Percentiles rank a stretch among this genome's conserved stretches.
Conservation (phyloP, 2,797 vertebrate genomes). For the Gymnocypris eckloni region DNA sequence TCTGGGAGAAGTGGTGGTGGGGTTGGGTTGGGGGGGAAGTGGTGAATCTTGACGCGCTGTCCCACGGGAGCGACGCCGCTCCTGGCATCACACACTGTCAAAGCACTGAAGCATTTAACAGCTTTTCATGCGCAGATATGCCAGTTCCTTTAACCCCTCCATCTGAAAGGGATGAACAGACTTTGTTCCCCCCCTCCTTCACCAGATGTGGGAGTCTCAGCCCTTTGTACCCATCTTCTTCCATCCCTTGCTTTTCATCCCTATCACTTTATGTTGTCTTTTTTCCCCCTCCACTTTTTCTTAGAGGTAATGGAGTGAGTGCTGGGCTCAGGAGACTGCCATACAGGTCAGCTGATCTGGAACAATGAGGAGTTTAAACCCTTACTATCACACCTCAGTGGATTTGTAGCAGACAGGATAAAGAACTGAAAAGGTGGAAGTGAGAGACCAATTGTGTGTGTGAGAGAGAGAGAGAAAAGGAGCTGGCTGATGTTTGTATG, state of each 20-base stretch:
- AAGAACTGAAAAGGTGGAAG: constrained; percentile 50
- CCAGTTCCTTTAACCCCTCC: constrained; percentile 78
- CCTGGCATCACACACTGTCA: constrained; percentile 83
- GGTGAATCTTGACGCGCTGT: constrained; percentile 39
- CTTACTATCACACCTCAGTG: constrained; percentile 73
- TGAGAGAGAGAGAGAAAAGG: not conserved
- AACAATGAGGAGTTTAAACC: constrained; percentile 75
- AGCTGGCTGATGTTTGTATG: constrained; percentile 12
- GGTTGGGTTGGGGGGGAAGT: not conserved
- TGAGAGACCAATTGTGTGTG: constrained; percentile 41
- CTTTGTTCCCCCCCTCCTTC: constrained; percentile 69
- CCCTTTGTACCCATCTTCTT: constrained; percentile 53
- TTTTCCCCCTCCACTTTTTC: constrained; percentile 64
- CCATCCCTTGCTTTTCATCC: constrained; percentile 49
- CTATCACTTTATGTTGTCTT: constrained; percentile 55
- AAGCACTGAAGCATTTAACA: constrained; percentile 86
- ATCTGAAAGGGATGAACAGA: constrained; percentile 77
- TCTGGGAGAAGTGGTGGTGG: constrained; percentile 38
- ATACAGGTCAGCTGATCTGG: constrained; percentile 73
- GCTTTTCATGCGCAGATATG: constrained; percentile 76
- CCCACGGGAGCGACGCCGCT: constrained; percentile 71
- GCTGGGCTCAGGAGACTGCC: constrained; percentile 61
- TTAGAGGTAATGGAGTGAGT: constrained; percentile 72
- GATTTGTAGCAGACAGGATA: constrained; percentile 64
- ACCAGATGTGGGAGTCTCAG: constrained; percentile 75